phyloP scores from a whole-genome alignment of 2,113 vertebrate species.

The Cebidichthys violaceus region DNA sequence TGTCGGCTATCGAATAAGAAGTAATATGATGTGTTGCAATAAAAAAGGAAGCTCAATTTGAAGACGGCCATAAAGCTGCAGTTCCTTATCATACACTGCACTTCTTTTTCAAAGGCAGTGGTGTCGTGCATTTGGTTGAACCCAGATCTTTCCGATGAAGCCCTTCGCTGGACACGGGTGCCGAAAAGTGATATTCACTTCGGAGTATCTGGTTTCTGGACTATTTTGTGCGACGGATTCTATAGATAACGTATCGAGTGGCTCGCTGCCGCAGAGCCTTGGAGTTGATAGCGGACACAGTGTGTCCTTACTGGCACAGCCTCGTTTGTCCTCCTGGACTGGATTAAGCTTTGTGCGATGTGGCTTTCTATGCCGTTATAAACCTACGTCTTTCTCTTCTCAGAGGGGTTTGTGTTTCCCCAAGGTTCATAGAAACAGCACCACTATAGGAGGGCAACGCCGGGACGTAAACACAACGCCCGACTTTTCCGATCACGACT shows the following conservation, averaged over 20 bases:
- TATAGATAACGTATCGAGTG: conserved; percentile 54
- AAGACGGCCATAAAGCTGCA: not conserved
- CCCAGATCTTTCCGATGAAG: not conserved
- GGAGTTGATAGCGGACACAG: conserved; percentile 12
- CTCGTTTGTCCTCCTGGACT: conserved; percentile 25
- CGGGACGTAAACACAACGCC: not conserved
- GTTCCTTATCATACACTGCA: not conserved
- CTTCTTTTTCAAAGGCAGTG: not conserved
- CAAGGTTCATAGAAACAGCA: conserved; percentile 52
- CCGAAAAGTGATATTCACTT: conserved; percentile 35
- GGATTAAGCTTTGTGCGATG: conserved; percentile 34
- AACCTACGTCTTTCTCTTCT: conserved; percentile 26
- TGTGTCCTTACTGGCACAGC: conserved; percentile 30
- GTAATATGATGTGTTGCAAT: not conserved
- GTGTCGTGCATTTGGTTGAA: not conserved
- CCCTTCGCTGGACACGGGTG: not conserved
- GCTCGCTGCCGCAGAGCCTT: conserved; percentile 17
- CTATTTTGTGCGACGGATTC: conserved; percentile 30
- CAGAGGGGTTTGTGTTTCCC: conserved; percentile 52
- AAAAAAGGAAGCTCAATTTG: not conserved
- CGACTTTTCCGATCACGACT: not conserved
- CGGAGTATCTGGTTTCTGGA: conserved; percentile 32
- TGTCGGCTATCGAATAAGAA: conserved; percentile 7
- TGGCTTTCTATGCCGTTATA: not conserved
- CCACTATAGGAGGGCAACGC: not conserved